Percentiles rank a stretch among this genome's conserved stretches.
Evolutionary conservation across 2,888 invertebrate genomes (phyloP).

Genomic region (Melangyna quadrimaculata): DNA sequence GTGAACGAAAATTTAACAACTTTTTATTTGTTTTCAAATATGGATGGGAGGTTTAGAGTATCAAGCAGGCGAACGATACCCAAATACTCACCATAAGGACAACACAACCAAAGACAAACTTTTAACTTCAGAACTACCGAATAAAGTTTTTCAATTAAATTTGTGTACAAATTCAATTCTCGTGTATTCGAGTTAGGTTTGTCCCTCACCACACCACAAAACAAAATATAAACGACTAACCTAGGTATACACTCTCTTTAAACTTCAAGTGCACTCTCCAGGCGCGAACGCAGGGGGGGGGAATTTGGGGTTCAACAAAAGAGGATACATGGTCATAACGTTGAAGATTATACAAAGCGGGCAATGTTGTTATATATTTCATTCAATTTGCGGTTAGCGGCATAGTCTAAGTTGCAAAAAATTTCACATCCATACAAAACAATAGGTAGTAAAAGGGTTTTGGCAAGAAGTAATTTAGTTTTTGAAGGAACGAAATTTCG

Average conservation of each 20-base stretch:
- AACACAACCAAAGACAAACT: constrained; percentile 54
- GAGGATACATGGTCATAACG: too few species aligned
- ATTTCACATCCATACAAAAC: too few species aligned
- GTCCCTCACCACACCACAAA: constrained; percentile 6
- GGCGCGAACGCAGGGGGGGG: too few species aligned
- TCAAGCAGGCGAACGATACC: constrained; percentile 15
- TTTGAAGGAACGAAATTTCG: too few species aligned
- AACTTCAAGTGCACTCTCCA: constrained; percentile 23
- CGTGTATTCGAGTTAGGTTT: constrained; percentile 35
- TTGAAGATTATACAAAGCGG: too few species aligned
- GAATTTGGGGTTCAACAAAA: too few species aligned
- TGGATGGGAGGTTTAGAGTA: background rate
- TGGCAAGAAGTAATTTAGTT: too few species aligned
- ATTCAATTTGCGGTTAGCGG: too few species aligned
- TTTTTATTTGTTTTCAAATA: constrained; percentile 67
- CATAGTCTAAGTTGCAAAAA: too few species aligned
- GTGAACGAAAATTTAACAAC: constrained; percentile 65
- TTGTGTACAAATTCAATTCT: constrained; percentile 70
- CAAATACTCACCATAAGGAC: background rate
- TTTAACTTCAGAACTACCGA: constrained; percentile 63
- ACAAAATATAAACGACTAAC: background rate
- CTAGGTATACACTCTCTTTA: background rate
- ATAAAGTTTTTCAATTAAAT: constrained; percentile 72
- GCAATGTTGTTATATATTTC: too few species aligned
- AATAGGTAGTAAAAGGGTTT: too few species aligned